These are phyloP conservation scores for Xerus rutilus DNA, from an alignment of 2,797 vertebrate species.

Conservation along the genomic window DNA sequence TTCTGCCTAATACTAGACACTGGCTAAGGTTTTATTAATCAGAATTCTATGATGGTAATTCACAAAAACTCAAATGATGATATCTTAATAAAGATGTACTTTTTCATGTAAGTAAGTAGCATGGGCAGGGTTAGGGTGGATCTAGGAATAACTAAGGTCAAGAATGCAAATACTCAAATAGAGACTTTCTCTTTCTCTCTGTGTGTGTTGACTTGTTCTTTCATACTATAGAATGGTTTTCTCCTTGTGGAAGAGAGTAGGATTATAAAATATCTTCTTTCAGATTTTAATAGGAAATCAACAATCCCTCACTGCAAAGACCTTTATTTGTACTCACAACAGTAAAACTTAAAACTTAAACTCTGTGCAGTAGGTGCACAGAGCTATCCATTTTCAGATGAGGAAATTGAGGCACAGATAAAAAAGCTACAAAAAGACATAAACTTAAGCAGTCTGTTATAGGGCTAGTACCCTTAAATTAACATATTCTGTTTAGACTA, in stretches of 20 bases:
- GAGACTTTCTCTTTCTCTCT: neutral
- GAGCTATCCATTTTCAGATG: neutral
- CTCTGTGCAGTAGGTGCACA: neutral
- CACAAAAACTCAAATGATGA: neutral
- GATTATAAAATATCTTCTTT: neutral
- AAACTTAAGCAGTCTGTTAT: neutral
- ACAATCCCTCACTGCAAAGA: neutral
- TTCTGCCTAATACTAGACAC: neutral
- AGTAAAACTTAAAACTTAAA: neutral
- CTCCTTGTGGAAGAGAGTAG: neutral
- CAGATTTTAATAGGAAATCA: neutral
- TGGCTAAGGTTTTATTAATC: neutral
- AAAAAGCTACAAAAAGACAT: neutral
- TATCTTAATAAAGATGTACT: constrained; percentile 8
- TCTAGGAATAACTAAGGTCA: neutral
- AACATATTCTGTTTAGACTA: neutral
- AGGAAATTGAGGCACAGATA: neutral
- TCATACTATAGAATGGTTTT: neutral
- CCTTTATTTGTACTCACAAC: neutral
- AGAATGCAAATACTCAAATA: neutral
- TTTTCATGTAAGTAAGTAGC: neutral
- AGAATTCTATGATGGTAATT: constrained; percentile 1
- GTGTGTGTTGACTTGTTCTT: neutral
- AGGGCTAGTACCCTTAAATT: neutral
- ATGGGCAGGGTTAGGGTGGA: neutral